Percentiles rank a stretch among this genome's conserved stretches.
Conservation (phyloP, 1,140 invertebrate species). For the Leptinotarsa undecemlineata region DNA sequence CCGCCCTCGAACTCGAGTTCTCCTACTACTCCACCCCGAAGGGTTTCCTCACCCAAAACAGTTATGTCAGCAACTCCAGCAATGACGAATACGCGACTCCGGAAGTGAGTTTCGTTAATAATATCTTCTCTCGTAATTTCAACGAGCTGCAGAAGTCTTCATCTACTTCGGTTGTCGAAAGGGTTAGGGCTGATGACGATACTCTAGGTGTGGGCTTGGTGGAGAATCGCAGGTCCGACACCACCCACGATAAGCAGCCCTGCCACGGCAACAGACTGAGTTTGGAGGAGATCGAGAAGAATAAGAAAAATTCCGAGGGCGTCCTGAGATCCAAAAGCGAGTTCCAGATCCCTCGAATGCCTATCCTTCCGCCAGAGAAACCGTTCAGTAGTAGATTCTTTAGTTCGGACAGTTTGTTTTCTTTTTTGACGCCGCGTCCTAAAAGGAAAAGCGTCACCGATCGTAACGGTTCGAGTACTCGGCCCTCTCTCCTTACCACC, state of each 20-base stretch:
- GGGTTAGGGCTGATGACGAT: constrained; percentile 20
- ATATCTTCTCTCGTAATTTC: constrained; percentile 44
- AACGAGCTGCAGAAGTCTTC: constrained; percentile 47
- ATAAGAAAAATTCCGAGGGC: constrained; percentile 31
- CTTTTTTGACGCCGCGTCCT: constrained; percentile 50
- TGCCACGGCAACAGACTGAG: constrained; percentile 18
- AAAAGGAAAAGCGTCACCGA: constrained; percentile 42
- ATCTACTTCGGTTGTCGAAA: constrained; percentile 42
- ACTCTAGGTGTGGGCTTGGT: constrained; percentile 7
- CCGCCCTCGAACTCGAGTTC: constrained; percentile 34
- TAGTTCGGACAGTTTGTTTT: constrained; percentile 47
- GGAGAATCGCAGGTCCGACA: constrained; percentile 15
- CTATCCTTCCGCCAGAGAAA: constrained; percentile 28
- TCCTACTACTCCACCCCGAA: constrained; percentile 20
- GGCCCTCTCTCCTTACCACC: constrained; percentile 11
- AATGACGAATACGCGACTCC: constrained; percentile 47
- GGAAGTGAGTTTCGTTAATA: constrained; percentile 33
- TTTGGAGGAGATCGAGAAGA: constrained; percentile 12
- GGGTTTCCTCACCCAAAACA: constrained; percentile 35
- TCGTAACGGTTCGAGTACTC: constrained; percentile 39
- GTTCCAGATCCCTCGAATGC: constrained; percentile 48
- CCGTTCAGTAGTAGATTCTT: constrained; percentile 33
- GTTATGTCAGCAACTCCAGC: constrained; percentile 38
- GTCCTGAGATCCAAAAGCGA: constrained; percentile 53
- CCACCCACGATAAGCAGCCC: constrained; percentile 17